A percentile compares a stretch with the other conserved stretches of the same genome.
Conservation (phyloP, 2,797 vertebrate species). For the Halcyon chelicuti region DNA sequence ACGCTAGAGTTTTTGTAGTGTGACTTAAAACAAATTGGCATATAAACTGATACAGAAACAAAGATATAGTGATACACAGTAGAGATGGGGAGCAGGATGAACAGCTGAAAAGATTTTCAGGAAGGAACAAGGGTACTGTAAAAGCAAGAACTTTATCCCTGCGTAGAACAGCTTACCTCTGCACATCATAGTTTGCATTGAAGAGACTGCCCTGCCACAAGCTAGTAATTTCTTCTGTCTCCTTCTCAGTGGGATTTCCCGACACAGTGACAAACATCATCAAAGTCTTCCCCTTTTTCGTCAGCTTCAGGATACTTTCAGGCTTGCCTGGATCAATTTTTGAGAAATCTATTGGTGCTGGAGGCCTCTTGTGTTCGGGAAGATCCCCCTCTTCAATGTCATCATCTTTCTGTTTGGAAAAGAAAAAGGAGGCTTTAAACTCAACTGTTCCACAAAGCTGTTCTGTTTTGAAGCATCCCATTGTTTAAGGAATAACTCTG, state of each 20-base stretch:
- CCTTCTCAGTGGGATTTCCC: constrained; percentile 91
- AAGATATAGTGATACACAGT: not conserved
- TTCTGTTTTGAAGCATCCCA: not conserved
- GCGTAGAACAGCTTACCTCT: constrained; percentile 81
- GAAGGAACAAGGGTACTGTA: not conserved
- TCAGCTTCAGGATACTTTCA: constrained; percentile 91
- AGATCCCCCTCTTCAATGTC: constrained; percentile 97
- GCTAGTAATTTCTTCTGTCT: constrained; percentile 93
- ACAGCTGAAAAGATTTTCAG: not conserved
- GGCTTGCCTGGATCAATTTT: constrained; percentile 91
- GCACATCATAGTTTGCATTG: constrained; percentile 96
- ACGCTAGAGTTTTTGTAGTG: not conserved
- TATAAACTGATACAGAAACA: not conserved
- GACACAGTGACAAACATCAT: constrained; percentile 97
- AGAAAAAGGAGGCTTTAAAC: not conserved
- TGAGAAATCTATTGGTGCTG: constrained; percentile 92
- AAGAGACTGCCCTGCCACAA: constrained; percentile 96
- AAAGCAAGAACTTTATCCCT: not conserved
- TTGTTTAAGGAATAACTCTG: not conserved
- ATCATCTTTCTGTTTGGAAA: constrained; percentile 86
- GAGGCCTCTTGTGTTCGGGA: constrained; percentile 90
- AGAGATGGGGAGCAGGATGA: not conserved
- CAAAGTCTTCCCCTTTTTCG: constrained; percentile 94
- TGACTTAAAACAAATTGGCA: not conserved
- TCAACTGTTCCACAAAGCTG: not conserved